A percentile compares a stretch with the other conserved stretches of the same genome.
phyloP scores from a whole-genome alignment of 2,797 vertebrate genomes.

The Pangasius mekongensis region DNA sequence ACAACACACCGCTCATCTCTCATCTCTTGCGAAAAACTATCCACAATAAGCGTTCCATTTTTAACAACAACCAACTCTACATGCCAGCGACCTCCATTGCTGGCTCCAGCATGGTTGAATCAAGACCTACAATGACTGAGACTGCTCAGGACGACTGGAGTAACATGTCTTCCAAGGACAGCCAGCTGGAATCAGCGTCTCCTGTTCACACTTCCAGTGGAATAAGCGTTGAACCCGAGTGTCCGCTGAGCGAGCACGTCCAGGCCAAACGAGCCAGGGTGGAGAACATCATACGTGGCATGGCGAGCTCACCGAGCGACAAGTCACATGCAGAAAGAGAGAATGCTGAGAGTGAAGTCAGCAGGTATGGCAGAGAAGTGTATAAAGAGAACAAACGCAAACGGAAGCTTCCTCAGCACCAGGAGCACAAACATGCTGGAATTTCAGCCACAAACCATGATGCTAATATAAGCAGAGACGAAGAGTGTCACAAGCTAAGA shows the following conservation, averaged over 20 bases:
- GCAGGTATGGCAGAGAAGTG: conserved; percentile 55
- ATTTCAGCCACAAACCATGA: conserved; percentile 37
- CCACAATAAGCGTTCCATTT: conserved; percentile 70
- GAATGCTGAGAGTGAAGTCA: conserved; percentile 33
- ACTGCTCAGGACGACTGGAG: conserved; percentile 71
- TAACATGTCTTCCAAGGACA: conserved; percentile 73
- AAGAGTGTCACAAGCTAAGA: conserved; percentile 82
- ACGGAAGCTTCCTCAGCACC: conserved; percentile 81
- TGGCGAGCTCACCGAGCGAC: conserved; percentile 80
- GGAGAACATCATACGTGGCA: conserved; percentile 90
- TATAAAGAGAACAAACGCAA: conserved; percentile 85
- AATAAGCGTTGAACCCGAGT: conserved; percentile 67
- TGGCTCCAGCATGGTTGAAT: conserved; percentile 65
- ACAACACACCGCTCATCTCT: conserved; percentile 77
- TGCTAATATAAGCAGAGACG: conserved; percentile 64
- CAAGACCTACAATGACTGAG: conserved; percentile 65
- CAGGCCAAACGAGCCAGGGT: conserved; percentile 90
- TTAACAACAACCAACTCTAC: conserved; percentile 75
- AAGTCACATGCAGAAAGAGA: conserved; percentile 53
- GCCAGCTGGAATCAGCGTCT: conserved; percentile 63
- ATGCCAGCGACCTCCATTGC: conserved; percentile 64
- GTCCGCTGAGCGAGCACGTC: conserved; percentile 77
- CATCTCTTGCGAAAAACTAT: conserved; percentile 78
- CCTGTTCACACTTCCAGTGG: conserved; percentile 63
- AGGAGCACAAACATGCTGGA: conserved; percentile 65